Conservation (phyloP, 2,888 invertebrate genomes). For the Diachrysia chrysitis region DNA sequence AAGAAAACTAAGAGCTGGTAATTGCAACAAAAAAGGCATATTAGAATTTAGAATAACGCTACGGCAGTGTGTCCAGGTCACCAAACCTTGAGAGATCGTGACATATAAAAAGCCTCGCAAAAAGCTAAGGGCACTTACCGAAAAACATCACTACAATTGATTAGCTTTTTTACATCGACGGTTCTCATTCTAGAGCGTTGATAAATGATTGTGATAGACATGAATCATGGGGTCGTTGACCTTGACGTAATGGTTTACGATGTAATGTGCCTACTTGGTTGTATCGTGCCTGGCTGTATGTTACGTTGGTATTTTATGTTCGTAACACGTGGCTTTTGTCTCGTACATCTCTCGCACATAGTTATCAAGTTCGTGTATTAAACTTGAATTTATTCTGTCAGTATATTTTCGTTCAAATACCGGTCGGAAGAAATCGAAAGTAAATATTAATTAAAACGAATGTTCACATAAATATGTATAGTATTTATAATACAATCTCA, state of each 20-base stretch:
- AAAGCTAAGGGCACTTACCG: slow-evolving; percentile 75
- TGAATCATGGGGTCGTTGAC: slow-evolving; percentile 71
- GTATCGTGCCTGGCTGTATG: slow-evolving; percentile 28
- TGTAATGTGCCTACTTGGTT: slow-evolving; percentile 32
- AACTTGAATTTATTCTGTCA: neutral
- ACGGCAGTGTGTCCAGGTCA: slow-evolving; percentile 37
- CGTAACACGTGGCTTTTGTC: slow-evolving; percentile 21
- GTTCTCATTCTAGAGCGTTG: slow-evolving; percentile 52
- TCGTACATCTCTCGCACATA: slow-evolving; percentile 2
- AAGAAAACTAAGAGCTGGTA: neutral
- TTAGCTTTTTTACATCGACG: slow-evolving; percentile 71
- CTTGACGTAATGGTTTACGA: slow-evolving; percentile 49
- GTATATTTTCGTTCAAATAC: neutral
- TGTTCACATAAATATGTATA: slow-evolving; percentile 20
- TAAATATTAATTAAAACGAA: slow-evolving; percentile 26
- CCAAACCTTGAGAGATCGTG: slow-evolving; percentile 62
- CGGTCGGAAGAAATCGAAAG: slow-evolving; percentile 13
- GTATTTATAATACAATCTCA: slow-evolving; percentile 24
- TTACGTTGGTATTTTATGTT: slow-evolving; percentile 41
- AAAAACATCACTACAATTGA: slow-evolving; percentile 77
- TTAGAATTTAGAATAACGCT: neutral
- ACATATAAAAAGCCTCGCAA: slow-evolving; percentile 68
- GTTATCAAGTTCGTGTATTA: slow-evolving; percentile 8
- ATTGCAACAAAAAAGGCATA: neutral
- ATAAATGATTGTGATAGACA: slow-evolving; percentile 68